Evolutionary conservation across 2,797 vertebrate species (phyloP), one percentile per base, ranked within the genome.

Genomic region (Loris lydekkerianus): DNA sequence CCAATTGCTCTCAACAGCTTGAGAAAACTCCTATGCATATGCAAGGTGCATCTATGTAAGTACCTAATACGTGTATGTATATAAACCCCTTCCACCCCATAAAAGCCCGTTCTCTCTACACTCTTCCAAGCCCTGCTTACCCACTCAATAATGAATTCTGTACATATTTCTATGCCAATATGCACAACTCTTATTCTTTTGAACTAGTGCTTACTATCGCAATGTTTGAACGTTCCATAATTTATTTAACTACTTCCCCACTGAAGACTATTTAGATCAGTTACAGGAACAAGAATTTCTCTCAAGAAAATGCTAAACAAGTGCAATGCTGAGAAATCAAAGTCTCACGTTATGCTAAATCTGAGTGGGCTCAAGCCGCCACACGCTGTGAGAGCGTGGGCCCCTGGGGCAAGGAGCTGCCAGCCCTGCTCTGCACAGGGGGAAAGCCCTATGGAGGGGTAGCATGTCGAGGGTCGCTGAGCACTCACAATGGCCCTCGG

Each of bases 261-360:
- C 1, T 77, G 46, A 91, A 72, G 61, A 91, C 72, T 10, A 58
- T 75, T 88, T 81, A 96, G 73, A 89, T 73, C 73, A 93, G 14
- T 82, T 77, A 58, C 37, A 60, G 81, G 73, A 81, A 58, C 17
- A 76, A 93, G 69, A 72, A 70, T 90, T 91, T 92, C 27, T 84
- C 69, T 77, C n/a, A 85, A 81, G 34, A 92, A 89, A 90, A 90
- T 86, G 75, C 86, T 86, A 86, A 89, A 82, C n/a, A 76, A 89
- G 80, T 77, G 49, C 65, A n/a, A 92, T 67, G 46, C 73, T 90
- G 56, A 90, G 92, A 76, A 94, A 67, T 58, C 65, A 58, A 86
- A 63, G 58, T 37, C 81, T 87, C 2, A 10, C 17, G 10, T 90
- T 81, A 84, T 65, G 43, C 23, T 96, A 31, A 70, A 53, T 75